Base-by-base conservation (phyloP, 2,113 vertebrate genomes). In the Oxyruncus cristatus region DNA sequence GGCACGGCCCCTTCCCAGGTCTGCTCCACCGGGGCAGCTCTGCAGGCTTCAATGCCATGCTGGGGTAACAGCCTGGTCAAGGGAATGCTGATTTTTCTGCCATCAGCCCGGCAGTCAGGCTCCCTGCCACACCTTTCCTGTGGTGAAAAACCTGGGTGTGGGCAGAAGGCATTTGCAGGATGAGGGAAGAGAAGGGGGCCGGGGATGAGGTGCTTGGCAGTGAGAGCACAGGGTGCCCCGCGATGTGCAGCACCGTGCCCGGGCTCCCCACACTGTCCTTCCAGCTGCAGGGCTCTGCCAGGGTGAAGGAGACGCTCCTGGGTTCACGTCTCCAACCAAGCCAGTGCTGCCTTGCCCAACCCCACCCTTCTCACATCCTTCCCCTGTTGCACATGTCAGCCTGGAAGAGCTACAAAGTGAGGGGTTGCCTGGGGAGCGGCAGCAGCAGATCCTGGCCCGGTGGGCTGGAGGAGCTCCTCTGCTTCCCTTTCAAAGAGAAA, bases 311-410 rank as follows among this genome's bases (percentile, higher is more conserved):
- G 49, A 17, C 11, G 3, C 12, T 55, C 39, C 21, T 3, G 3
- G 10, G 46, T 71, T 67, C 27, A 0, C 2, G 0, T 35, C 56
- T 62, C 72, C 30, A 33, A 58, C 56, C n/a, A 66, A 59, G 23
- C 30, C 75, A 47, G 3, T 3, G 28, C 49, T 44, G 30, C 24
- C 3, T n/a, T 70, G 49, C 39, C 35, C 55, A 61, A 2, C 33
- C 7, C 8, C 37, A 39, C 7, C 30, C 24, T 37, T 56, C 26
- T 50, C 65, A 8, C 0, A 0, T 41, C 53, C 33, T 42, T 73
- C 26, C 39, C 53, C 19, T 0, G 0, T 33, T 41, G 28, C 35
- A 26, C 0, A 2, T 30, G 11, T 15, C 0, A 0, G 63, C 16
- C 2, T 1, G 37, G 42, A 76, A 84, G 27, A 67, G n/a, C 27